These are phyloP conservation scores for Gymnothorax javanicus DNA, from an alignment of 2,797 vertebrate genomes.

Conservation along the genomic window DNA sequence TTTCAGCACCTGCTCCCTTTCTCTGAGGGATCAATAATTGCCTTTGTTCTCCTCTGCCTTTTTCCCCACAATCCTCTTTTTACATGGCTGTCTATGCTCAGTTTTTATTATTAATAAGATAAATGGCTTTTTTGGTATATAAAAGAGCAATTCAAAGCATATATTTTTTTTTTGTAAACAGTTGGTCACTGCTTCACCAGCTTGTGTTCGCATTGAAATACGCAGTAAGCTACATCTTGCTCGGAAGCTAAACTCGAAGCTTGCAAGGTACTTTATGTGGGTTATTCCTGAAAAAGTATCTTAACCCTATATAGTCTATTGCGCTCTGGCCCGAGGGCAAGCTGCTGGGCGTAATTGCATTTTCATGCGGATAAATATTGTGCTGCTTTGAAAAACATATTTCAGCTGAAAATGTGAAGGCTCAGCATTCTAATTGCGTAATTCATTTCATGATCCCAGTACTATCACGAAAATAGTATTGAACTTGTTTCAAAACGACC, in stretches of 20 bases:
- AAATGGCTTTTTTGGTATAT: neutral
- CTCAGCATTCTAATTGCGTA: too few relatives aligned
- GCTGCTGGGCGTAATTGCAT: too few relatives aligned
- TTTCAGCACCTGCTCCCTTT: constrained; percentile 68
- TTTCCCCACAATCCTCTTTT: constrained; percentile 44
- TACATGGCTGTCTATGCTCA: constrained; percentile 41
- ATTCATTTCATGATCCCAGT: too few relatives aligned
- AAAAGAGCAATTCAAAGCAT: neutral
- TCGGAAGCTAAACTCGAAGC: neutral
- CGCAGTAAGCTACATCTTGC: neutral
- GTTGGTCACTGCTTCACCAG: neutral
- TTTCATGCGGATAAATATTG: too few relatives aligned
- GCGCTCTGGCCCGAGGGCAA: neutral
- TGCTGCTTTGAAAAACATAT: too few relatives aligned
- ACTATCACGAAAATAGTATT: too few relatives aligned
- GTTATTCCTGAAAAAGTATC: neutral
- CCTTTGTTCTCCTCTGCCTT: constrained; percentile 70
- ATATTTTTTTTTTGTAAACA: constrained; percentile 4
- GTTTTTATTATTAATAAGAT: constrained; percentile 22
- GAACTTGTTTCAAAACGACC: too few relatives aligned
- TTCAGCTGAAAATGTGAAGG: too few relatives aligned
- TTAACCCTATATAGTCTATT: neutral
- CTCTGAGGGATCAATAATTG: constrained; percentile 76
- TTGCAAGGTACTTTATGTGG: neutral
- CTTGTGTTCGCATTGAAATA: neutral